Evolutionary conservation across 2,113 vertebrate species (phyloP), one percentile per base, ranked within the genome.

Genomic region (Chionis minor): DNA sequence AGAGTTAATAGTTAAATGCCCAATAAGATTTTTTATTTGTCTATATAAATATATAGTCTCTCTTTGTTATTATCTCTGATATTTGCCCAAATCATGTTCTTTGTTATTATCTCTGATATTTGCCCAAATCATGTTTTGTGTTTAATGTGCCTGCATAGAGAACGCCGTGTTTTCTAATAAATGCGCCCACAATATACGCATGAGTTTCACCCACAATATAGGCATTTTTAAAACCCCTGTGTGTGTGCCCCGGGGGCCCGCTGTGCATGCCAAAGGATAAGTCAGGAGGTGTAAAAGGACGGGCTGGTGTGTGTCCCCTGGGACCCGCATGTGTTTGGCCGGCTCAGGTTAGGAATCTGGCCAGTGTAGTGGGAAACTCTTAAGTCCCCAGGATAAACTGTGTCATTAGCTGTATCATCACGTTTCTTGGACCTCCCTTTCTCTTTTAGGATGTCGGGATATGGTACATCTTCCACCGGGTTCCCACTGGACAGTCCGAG

Each of bases 381-480:
- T 28, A 4, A 67, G n/a, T 23, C 55, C 22, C 49, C 56, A 26
- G 13, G 22, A 45, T 18, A 44, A 30, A 6, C 42, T 62, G n/a
- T 6, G 4, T 12, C 65, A 6, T 9, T 49, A 71, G 42, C 12
- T 42, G 35, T 38, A 28, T 24, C 4, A 21, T 45, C 42, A 27
- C 18, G 3, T 74, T 65, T 23, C 61, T 89, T 51, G 62, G 52
- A 32, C 20, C 19, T 95, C 12, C 33, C 14, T 69, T 88, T 93
- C n/a, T 67, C 58, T 83, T 96, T 56, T 20, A 98, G 98, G 97
- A 92, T 91, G 96, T 96, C 0, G 91, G 97, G 24, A 95, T 96
- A 28, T 97, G 97, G 96, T 96, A 95, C 69, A 96, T 98, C 88
- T 97, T 97, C 81, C 95, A 93, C 66, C 30, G 12, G n/a, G 82